Evolutionary conservation across 35 echinoderm and acorn worm genomes (phyloP), one percentile per base, ranked within the genome.

Genomic region (Chiridota heheva): DNA sequence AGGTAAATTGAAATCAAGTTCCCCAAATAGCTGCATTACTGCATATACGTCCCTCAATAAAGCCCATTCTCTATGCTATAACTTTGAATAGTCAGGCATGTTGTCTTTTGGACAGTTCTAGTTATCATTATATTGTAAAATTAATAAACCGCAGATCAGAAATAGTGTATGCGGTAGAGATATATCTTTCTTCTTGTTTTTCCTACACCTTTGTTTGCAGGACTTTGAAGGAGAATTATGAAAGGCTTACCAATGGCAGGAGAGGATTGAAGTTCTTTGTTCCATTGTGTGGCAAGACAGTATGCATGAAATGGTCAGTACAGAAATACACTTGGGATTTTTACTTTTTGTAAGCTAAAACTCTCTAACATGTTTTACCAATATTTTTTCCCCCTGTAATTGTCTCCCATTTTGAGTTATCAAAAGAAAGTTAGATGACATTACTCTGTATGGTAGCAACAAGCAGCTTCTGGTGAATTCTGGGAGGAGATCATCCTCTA

Each of bases 261-360:
- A 78, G 69, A 1, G 58, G 74, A 43, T 77, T 76, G 8, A 51
- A 70, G 70, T 51, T 96, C 42, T 89, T 90, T 58, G 4, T 96
- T 34, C 92, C 92, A 4, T 70, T 89, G 8, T 96, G 92, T 70
- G 92, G 92, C 32, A 96, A 96, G 57, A 80, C 92, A 12, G 34
- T 85, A 29, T 86, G 90, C 53, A 73, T 96, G 53, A 89, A 89
- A 60, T 96, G 92, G 92, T 96, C 86, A 79, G 58, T 82, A 29
- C 13, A 36, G 13, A 7, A 29, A 66, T 12, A 10, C 10, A 16
- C 15, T 13, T 66, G 30, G 10, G 12, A 16, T 31, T 66, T 66
- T 66, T 16, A 66, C 13, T 67, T 36, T 8, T 63, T 12, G n/a
- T 18, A 45, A 53, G 18, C 17, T 22, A 73, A 18, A 1, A 20